phyloP scores from a whole-genome alignment of 2,888 invertebrate species.

The Napeogenes inachia region DNA sequence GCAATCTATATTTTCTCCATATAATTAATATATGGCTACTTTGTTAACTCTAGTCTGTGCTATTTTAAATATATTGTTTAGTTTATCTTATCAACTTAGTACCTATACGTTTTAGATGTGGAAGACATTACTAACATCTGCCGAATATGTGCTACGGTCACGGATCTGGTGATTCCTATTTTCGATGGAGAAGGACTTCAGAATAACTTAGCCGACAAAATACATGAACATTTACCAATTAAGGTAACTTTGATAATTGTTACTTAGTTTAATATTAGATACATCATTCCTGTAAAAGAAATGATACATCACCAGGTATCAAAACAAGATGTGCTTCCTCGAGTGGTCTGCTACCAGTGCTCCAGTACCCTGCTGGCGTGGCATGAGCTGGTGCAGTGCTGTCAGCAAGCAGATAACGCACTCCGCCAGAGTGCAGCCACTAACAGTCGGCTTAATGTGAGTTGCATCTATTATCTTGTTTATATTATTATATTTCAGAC shows the following conservation, averaged over 20 bases:
- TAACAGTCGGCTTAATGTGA: not conserved
- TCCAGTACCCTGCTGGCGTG: conserved; percentile 80
- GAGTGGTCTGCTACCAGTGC: conserved; percentile 81
- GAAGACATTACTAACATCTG: conserved; percentile 60
- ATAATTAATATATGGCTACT: not conserved
- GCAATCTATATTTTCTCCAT: too few relatives aligned
- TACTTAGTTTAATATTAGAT: too few relatives aligned
- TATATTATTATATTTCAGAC: not conserved
- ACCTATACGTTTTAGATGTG: conserved; percentile 38
- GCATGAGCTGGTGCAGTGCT: conserved; percentile 78
- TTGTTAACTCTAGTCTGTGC: not conserved
- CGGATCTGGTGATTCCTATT: conserved; percentile 77
- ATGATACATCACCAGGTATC: conserved; percentile 58
- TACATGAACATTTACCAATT: conserved; percentile 80
- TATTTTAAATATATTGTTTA: not conserved
- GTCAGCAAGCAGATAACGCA: conserved; percentile 74
- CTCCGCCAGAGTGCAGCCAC: conserved; percentile 35
- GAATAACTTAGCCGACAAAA: conserved; percentile 78
- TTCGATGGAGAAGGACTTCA: conserved; percentile 79
- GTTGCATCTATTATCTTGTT: not conserved
- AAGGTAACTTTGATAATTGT: conserved; percentile 52
- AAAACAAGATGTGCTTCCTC: conserved; percentile 73
- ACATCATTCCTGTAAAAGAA: too few relatives aligned
- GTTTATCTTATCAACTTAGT: not conserved
- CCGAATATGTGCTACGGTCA: conserved; percentile 74